phyloP scores from a whole-genome alignment of 2,113 vertebrate genomes.

The Pelusios castaneus region DNA sequence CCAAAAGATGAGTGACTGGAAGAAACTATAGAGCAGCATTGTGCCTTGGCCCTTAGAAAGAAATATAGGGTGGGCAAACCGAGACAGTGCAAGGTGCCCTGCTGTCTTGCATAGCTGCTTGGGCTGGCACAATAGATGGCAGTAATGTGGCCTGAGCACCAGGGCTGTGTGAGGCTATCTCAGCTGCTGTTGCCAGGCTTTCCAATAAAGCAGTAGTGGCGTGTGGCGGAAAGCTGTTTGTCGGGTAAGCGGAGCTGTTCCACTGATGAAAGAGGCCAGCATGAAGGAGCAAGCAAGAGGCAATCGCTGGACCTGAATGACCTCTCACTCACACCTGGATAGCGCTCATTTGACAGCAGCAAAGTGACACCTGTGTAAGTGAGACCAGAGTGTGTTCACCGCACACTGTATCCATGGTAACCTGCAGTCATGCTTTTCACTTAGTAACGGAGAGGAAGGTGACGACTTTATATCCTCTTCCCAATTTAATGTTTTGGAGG shows the following conservation, averaged over 20 bases:
- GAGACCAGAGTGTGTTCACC: neutral
- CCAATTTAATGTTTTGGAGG: neutral
- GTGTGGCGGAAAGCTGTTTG: neutral
- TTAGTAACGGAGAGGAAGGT: neutral
- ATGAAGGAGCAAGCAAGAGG: accelerated
- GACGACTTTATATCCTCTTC: neutral
- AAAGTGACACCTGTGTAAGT: neutral
- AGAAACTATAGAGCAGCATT: neutral
- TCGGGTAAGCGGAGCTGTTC: neutral
- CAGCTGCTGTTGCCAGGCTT: accelerated
- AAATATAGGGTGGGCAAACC: neutral
- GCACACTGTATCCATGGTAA: accelerated
- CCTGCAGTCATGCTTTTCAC: neutral
- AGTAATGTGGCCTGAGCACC: neutral
- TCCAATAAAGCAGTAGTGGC: neutral
- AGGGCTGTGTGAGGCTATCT: neutral
- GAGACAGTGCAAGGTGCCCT: neutral
- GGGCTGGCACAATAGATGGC: neutral
- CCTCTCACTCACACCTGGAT: neutral
- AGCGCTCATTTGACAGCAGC: neutral
- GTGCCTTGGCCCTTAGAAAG: neutral
- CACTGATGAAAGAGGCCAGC: neutral
- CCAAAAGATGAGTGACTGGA: neutral
- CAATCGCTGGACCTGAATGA: neutral
- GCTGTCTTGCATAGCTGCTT: neutral